A percentile compares a stretch with the other conserved stretches of the same genome.
These are phyloP conservation scores for Amphimedon queenslandica DNA, from an alignment of 37 sponge, comb jelly and placozoan species.

Conservation along the genomic window DNA sequence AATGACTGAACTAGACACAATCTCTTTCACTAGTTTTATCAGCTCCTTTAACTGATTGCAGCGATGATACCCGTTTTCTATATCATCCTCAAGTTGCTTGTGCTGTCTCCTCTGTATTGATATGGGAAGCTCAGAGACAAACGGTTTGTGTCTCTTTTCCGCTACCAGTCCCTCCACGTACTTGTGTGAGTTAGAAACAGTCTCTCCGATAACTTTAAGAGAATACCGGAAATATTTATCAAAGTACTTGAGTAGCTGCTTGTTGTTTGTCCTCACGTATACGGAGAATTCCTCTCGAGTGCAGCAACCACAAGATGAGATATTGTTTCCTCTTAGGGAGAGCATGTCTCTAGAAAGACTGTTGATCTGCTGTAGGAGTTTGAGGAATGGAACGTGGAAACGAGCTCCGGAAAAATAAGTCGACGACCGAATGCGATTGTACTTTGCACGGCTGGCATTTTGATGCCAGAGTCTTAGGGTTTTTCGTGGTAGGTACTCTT, in stretches of 20 bases:
- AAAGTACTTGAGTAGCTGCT: slow-evolving; percentile 19
- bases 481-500: slow-evolving; percentile 34
- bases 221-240: slow-evolving; percentile 54
- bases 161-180: slow-evolving; percentile 17
- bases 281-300: slow-evolving; percentile 3
- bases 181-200: neutral
- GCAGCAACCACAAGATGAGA: slow-evolving; percentile 25
- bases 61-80: slow-evolving; percentile 18
- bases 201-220: slow-evolving; percentile 29
- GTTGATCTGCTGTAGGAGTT: slow-evolving; percentile 33
- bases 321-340: slow-evolving; percentile 20
- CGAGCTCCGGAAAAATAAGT: slow-evolving; percentile 14
- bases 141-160: slow-evolving; percentile 21
- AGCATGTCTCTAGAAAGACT: slow-evolving; percentile 48
- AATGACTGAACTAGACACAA: slow-evolving; percentile 40
- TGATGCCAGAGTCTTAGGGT: slow-evolving; percentile 52
- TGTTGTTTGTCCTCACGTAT: neutral
- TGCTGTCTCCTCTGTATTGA: slow-evolving; percentile 46
- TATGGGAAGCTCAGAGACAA: slow-evolving; percentile 65
- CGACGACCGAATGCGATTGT: neutral
- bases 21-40: slow-evolving; percentile 35
- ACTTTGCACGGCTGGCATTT: slow-evolving; percentile 31
- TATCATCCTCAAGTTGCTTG: slow-evolving; percentile 17
- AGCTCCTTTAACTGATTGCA: slow-evolving; percentile 22
- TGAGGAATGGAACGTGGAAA: slow-evolving; percentile 30